phyloP scores from a whole-genome alignment of 1,140 invertebrate genomes.

The Lucilia sericata region DNA sequence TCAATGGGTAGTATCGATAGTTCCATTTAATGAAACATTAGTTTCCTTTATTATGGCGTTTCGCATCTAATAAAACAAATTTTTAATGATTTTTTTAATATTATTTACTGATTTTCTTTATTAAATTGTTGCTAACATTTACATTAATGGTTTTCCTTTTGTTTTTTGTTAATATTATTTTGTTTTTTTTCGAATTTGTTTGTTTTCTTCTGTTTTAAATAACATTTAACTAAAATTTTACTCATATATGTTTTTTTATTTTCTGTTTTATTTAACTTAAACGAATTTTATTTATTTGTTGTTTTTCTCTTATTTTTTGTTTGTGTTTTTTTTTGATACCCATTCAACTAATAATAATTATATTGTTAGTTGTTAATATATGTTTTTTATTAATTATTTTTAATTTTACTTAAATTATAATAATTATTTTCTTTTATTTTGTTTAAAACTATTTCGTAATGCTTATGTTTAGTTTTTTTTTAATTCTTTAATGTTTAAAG shows the following conservation, averaged over 20 bases:
- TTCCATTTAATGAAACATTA: no score
- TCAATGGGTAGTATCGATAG: no score
- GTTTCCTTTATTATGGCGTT: no score
- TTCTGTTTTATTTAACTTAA: slow-evolving; percentile 33
- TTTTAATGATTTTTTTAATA: slow-evolving; percentile 17
- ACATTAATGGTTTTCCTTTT: slow-evolving; percentile 54
- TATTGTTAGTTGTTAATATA: slow-evolving; percentile 21
- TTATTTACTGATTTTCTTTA: slow-evolving; percentile 33
- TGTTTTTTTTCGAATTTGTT: slow-evolving; percentile 30
- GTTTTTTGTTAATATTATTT: slow-evolving; percentile 27
- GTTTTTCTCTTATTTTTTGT: background rate
- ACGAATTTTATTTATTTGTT: slow-evolving; percentile 10
- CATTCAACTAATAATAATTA: slow-evolving; percentile 43
- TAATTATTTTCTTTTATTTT: slow-evolving; percentile 26
- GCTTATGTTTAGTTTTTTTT: background rate
- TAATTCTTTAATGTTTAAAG: background rate
- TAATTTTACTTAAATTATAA: slow-evolving; percentile 17
- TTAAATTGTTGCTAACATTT: slow-evolving; percentile 60
- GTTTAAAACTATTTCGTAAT: slow-evolving; percentile 13
- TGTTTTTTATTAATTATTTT: slow-evolving; percentile 12
- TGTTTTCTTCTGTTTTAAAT: slow-evolving; percentile 53
- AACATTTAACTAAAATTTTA: slow-evolving; percentile 66
- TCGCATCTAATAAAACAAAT: background rate
- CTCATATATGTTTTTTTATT: slow-evolving; percentile 52
- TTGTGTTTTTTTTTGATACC: background rate